These are phyloP conservation scores for Diprion similis DNA, from an alignment of 1,140 invertebrate genomes.

Conservation along the genomic window DNA sequence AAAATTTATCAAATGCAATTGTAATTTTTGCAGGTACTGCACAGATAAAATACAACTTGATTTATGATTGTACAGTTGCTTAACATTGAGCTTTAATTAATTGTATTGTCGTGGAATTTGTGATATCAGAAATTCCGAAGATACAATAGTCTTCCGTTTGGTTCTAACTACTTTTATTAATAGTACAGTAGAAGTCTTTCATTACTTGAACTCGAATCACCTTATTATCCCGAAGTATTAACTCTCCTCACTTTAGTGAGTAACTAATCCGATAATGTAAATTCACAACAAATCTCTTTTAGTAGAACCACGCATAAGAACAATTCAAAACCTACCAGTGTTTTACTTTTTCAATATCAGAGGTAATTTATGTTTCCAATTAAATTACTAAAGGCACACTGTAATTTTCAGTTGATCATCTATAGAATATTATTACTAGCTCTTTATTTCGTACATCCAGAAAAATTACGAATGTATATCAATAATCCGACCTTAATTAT, in stretches of 20 bases:
- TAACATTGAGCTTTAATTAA: background rate
- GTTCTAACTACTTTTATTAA: background rate
- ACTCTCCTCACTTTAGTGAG: background rate
- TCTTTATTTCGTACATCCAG: background rate
- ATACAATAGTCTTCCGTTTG: background rate
- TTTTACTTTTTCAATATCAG: background rate
- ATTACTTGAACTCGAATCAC: background rate
- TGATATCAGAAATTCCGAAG: background rate
- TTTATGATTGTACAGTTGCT: background rate
- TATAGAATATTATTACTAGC: background rate
- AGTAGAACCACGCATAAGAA: background rate
- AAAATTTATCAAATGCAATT: no score
- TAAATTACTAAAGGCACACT: background rate
- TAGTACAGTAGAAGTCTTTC: slow-evolving; percentile 3
- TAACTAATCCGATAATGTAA: background rate
- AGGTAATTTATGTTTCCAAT: no score
- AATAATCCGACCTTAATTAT: background rate
- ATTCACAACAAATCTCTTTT: background rate
- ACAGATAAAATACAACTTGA: background rate
- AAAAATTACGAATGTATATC: background rate
- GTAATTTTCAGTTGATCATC: background rate
- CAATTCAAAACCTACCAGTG: background rate
- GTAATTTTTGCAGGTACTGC: no score
- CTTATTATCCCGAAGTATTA: background rate
- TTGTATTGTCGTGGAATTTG: background rate